These are phyloP conservation scores for Sciurus vulgaris DNA, from an alignment of 2,797 vertebrate genomes.

Conservation along the genomic window DNA sequence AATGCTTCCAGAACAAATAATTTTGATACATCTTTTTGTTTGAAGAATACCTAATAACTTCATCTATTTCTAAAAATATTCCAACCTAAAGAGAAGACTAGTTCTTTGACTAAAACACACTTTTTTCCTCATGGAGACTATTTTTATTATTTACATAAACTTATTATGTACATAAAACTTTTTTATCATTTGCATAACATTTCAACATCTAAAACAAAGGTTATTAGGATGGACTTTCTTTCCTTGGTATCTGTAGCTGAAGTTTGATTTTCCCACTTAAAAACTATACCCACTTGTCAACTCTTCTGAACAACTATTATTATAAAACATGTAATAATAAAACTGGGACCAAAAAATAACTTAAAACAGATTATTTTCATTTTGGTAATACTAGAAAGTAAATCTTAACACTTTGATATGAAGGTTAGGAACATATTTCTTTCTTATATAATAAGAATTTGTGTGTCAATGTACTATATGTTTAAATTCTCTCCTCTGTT, in stretches of 20 bases:
- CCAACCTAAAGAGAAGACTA: neutral
- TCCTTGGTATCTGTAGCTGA: neutral
- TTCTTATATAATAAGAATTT: neutral
- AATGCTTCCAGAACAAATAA: neutral
- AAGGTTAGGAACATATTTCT: neutral
- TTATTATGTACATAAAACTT: too few species aligned
- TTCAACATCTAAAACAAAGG: conserved; percentile 12
- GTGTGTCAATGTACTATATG: neutral
- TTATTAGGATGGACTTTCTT: conserved; percentile 5
- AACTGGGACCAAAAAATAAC: neutral
- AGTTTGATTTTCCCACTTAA: neutral
- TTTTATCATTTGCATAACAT: too few species aligned
- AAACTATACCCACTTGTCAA: neutral
- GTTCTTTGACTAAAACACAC: neutral
- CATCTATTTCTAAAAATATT: neutral
- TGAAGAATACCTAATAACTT: neutral
- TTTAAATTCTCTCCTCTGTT: neutral
- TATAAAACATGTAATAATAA: neutral
- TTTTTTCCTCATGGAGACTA: neutral
- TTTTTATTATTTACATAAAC: conserved; percentile 10
- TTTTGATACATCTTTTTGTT: neutral
- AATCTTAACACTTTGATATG: neutral
- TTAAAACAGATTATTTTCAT: neutral
- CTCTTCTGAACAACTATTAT: neutral
- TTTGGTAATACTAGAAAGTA: neutral